These are phyloP conservation scores for Cheilosia urbana DNA, from an alignment of 2,888 invertebrate species.

Conservation along the genomic window DNA sequence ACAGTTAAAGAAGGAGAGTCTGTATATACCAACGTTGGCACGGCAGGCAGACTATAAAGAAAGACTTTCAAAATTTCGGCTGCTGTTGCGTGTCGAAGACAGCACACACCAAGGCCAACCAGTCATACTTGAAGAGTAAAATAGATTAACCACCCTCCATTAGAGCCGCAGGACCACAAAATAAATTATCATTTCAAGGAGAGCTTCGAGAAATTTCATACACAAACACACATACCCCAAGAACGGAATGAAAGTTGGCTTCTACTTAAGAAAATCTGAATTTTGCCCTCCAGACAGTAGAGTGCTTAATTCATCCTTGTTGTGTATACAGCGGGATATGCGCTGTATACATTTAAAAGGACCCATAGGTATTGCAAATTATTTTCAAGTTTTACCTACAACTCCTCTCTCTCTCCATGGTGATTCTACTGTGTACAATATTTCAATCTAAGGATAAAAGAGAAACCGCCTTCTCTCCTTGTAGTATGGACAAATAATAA, in stretches of 20 bases:
- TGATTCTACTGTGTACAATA: neutral
- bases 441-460: slow-evolving; percentile 55
- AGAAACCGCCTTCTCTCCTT: slow-evolving; percentile 41
- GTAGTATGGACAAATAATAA: neutral
- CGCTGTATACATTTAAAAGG: slow-evolving; percentile 65
- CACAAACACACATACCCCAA: slow-evolving; percentile 1
- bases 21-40: neutral
- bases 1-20: slow-evolving; percentile 25
- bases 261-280: slow-evolving; percentile 66
- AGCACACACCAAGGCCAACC: slow-evolving; percentile 33
- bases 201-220: slow-evolving; percentile 37
- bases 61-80: slow-evolving; percentile 39
- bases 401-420: neutral
- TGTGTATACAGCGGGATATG: neutral
- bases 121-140: slow-evolving; percentile 69
- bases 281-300: slow-evolving; percentile 61
- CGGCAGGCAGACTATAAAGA: slow-evolving; percentile 6
- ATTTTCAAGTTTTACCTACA: slow-evolving; percentile 62
- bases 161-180: slow-evolving; percentile 73
- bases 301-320: slow-evolving; percentile 43
- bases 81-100: slow-evolving; percentile 52
- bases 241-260: slow-evolving; percentile 38
- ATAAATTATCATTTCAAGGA: slow-evolving; percentile 72
- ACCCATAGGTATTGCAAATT: slow-evolving; percentile 70
- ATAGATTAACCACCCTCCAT: slow-evolving; percentile 74